Evolutionary conservation across 2,888 invertebrate species (phyloP), one percentile per base, ranked within the genome.

Genomic region (Nephrotoma appendiculata): DNA sequence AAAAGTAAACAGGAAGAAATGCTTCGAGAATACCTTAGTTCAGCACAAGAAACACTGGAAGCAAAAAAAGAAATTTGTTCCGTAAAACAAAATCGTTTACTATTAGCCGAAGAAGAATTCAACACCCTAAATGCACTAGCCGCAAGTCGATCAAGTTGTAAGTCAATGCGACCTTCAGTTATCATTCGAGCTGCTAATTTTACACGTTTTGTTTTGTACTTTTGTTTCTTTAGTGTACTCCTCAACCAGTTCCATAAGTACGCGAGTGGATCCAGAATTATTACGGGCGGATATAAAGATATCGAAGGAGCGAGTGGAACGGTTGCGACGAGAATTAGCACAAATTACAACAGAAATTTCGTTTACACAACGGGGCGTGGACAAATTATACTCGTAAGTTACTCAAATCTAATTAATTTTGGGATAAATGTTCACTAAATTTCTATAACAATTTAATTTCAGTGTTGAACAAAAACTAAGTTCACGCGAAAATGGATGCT

Each of bases 51-150:
- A 93, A 97, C 97, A 91, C 93, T 99, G 91, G 97, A 97, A 94
- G 98, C 98, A 89, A 98, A 98, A 93, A 97, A 97, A 91, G 98
- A 99, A 93, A 98, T 98, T 92, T 97, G 96, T 92, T 96, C 97
- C 92, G 96, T 99, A 88, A 99, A 99, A 92, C 97, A 98, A 90
- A 98, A 98, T 93, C 94, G 98, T 90, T 93, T 99, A 89, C 95
- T 96, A 90, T 93, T 99, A 89, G 98, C 98, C 87, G 97, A 98
- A 92, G 98, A 98, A 92, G 98, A 99, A 92, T 98, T 97, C 93
- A 96, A 97, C 91, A 97, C 98, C 91, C 94, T 98, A 88, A 97
- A 97, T 92, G 96, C 96, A 87, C 94, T 98, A 89, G 97, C 96
- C 88, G 96, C 97, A 88, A 98, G 98, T 88, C 94, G 97, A 90